Evolutionary conservation across 2,888 invertebrate genomes (phyloP), one percentile per base, ranked within the genome.

Genomic region (Perithous albicinctus): DNA sequence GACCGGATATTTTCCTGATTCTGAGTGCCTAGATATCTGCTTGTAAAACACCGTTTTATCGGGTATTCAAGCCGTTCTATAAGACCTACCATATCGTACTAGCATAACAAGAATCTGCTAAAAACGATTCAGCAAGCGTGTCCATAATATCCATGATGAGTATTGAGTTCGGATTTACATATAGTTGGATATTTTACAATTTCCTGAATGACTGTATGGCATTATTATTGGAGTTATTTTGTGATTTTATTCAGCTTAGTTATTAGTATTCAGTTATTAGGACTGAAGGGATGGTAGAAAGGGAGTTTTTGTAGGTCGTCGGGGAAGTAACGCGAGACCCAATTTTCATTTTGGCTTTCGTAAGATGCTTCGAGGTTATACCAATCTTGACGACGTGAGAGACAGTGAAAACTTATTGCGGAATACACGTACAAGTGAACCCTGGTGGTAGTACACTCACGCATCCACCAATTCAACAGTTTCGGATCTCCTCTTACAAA

Each of bases 401-500:
- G 43, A 69, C 48, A 32, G 2, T 48, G 32, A 18, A 66, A 46
- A 69, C 35, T 61, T 46, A 43, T 73, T 73, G 10, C 29, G 73
- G 69, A 70, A 67, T 77, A 48, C 59, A 46, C 54, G 43, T 46
- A 77, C 38, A 61, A 51, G 18, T 7, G 18, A 10, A 48, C 51
- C 41, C 12, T 8, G 43, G 23, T 70, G 15, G 59, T 32, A 32
- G 12, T 26, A 18, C 23, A 66, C 32, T 48, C 26, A 20, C 20
- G 26, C 12, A 8, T n/a, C 18, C 67, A 63, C 26, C 32, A 38
- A 67, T 64, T 63, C 32, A 12, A 61, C 32, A 69, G 79, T 70
- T 80, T 72, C 32, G 18, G n/a, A 12, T n/a, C 20, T n/a, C 26
- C 35, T 64, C 80, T 59, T 56, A 12, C 54, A 23, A 54, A 54